Evolutionary conservation across 2,888 invertebrate species (phyloP).

Genomic region (Orthonevra nobilis): DNA sequence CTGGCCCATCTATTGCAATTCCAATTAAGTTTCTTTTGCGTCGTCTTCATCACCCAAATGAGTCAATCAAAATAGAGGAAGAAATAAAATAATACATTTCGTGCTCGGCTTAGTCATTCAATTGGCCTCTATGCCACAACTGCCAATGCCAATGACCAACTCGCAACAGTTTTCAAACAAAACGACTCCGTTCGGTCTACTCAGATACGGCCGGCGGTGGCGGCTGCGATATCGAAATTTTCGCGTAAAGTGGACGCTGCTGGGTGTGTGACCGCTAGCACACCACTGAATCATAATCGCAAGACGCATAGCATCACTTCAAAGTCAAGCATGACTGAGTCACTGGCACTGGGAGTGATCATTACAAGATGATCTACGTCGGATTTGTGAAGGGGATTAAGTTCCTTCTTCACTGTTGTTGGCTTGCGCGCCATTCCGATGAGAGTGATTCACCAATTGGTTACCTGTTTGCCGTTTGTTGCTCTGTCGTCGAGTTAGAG

Average conservation of each 20-base stretch:
- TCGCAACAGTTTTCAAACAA: background rate
- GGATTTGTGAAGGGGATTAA: constrained; percentile 3
- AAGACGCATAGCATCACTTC: constrained; percentile 18
- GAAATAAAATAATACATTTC: constrained; percentile 26
- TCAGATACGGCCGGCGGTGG: constrained; percentile 23
- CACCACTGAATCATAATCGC: constrained; percentile 44
- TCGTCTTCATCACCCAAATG: constrained; percentile 22
- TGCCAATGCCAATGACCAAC: constrained; percentile 62
- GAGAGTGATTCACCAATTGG: constrained; percentile 42
- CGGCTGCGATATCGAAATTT: constrained; percentile 14
- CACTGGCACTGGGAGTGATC: constrained; percentile 33
- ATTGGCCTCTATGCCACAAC: constrained; percentile 20
- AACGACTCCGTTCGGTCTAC: constrained; percentile 47
- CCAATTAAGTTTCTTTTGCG: constrained; percentile 28
- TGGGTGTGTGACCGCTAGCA: constrained; percentile 4
- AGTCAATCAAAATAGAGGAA: constrained; percentile 11
- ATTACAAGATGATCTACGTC: constrained; percentile 46
- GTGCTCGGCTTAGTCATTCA: constrained; percentile 52
- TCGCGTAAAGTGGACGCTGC: background rate
- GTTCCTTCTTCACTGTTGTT: constrained; percentile 7
- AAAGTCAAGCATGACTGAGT: constrained; percentile 55
- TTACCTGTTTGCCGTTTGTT: constrained; percentile 18
- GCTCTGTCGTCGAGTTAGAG: constrained; percentile 15
- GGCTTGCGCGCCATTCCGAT: constrained; percentile 7
- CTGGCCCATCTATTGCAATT: constrained; percentile 22